These are phyloP conservation scores for Dunckerocampus dactyliophorus DNA, from an alignment of 2,113 vertebrate genomes.

Conservation along the genomic window DNA sequence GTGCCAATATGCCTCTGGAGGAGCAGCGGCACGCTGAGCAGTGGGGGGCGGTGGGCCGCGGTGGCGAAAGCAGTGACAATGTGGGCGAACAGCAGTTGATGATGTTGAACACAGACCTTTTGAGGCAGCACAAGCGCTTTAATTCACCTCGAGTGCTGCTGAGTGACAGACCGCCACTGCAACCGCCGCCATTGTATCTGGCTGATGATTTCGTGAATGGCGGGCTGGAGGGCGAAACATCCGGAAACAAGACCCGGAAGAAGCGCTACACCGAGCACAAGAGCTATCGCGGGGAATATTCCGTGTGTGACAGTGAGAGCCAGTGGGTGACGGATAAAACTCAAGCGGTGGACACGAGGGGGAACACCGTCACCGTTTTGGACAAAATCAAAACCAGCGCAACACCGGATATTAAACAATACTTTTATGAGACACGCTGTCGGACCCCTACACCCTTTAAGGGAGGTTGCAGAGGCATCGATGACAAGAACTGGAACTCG, in stretches of 20 bases:
- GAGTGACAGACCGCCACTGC: conserved; percentile 83
- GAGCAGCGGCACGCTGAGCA: conserved; percentile 59
- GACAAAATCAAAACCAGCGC: conserved; percentile 82
- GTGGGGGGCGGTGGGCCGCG: conserved; percentile 24
- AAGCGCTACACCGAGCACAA: conserved; percentile 85
- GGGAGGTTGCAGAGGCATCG: conserved; percentile 89
- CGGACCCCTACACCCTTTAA: conserved; percentile 80
- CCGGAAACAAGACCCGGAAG: conserved; percentile 81
- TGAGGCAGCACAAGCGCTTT: conserved; percentile 87
- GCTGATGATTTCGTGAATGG: conserved; percentile 82
- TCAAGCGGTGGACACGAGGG: conserved; percentile 83
- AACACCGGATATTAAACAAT: conserved; percentile 84
- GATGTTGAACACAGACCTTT: conserved; percentile 77
- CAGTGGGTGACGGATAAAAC: conserved; percentile 93
- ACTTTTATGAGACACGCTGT: conserved; percentile 94
- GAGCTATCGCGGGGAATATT: conserved; percentile 92
- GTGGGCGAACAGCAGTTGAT: conserved; percentile 73
- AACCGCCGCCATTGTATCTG: conserved; percentile 87
- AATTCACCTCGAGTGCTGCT: conserved; percentile 89
- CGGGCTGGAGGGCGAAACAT: conserved; percentile 29
- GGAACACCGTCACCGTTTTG: conserved; percentile 85
- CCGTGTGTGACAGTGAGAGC: conserved; percentile 94
- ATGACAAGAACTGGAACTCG: conserved; percentile 98
- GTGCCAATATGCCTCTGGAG: conserved; percentile 26
- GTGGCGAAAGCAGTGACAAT: conserved; percentile 31